Conservation (phyloP, 2,888 invertebrate genomes). For the Lepidonotus clava region DNA sequence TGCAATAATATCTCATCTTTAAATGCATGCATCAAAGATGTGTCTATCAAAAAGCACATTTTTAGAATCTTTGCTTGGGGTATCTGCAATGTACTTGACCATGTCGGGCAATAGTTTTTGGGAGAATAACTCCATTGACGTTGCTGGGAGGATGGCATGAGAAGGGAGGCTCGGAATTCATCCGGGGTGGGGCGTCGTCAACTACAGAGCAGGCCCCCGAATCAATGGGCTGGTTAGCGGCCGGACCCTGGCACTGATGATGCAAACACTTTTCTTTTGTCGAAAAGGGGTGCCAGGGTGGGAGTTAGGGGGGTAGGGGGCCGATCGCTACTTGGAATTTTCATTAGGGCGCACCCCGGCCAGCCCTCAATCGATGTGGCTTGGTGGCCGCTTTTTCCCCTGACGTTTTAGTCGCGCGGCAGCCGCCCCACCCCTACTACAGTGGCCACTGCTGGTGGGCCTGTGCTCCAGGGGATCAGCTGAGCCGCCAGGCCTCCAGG, state of each 20-base stretch:
- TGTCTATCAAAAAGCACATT: too few relatives aligned
- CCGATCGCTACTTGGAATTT: constrained; percentile 47
- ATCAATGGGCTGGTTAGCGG: background rate
- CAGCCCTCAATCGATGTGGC: constrained; percentile 10
- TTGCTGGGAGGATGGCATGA: background rate
- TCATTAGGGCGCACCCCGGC: background rate
- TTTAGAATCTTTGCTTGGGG: too few relatives aligned
- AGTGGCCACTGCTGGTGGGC: too few relatives aligned
- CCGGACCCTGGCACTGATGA: background rate
- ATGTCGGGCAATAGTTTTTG: too few relatives aligned
- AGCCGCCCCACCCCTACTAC: too few relatives aligned
- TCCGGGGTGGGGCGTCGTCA: background rate
- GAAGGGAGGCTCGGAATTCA: background rate
- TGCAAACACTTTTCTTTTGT: constrained; percentile 41
- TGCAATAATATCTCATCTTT: too few relatives aligned
- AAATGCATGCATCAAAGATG: too few relatives aligned
- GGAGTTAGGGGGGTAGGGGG: background rate
- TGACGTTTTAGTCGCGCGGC: background rate
- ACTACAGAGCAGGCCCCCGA: background rate
- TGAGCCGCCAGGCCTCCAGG: background rate
- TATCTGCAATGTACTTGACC: too few relatives aligned
- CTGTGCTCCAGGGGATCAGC: background rate
- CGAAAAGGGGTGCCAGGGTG: background rate
- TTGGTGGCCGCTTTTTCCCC: too few relatives aligned
- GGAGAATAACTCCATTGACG: too few relatives aligned